These are phyloP conservation scores for Lycaena phlaeas DNA, from an alignment of 2,888 invertebrate species.

Conservation along the genomic window DNA sequence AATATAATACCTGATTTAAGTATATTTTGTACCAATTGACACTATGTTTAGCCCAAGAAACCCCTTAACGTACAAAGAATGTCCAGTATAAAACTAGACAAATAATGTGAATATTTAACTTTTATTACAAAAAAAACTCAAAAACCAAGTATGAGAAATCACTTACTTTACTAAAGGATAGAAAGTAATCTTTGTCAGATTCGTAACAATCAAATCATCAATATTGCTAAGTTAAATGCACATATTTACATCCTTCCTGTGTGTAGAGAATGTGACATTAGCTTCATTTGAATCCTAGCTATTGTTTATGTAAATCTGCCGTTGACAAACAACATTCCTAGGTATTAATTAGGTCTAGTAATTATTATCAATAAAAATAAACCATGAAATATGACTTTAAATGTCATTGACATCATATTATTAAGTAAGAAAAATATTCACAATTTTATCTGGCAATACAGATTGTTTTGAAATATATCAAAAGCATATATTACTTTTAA, in stretches of 20 bases:
- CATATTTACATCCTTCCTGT: constrained; percentile 57
- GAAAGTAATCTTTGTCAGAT: constrained; percentile 54
- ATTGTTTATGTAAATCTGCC: constrained; percentile 41
- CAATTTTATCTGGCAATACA: constrained; percentile 74
- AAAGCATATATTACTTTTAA: too few relatives aligned
- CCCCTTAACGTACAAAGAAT: constrained; percentile 67
- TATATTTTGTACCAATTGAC: constrained; percentile 59
- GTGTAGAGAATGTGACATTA: constrained; percentile 45
- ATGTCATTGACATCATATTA: constrained; percentile 66
- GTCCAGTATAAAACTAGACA: constrained; percentile 53
- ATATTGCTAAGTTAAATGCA: constrained; percentile 63
- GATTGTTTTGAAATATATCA: constrained; percentile 63
- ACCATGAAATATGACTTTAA: constrained; percentile 64
- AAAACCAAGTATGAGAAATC: constrained; percentile 46
- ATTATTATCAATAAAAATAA: constrained; percentile 62
- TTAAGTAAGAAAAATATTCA: constrained; percentile 69
- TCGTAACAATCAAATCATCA: constrained; percentile 54
- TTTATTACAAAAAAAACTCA: constrained; percentile 46
- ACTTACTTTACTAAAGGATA: constrained; percentile 56
- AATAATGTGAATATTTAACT: constrained; percentile 53
- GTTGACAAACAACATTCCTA: constrained; percentile 44
- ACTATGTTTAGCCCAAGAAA: constrained; percentile 42
- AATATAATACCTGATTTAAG: constrained; percentile 37
- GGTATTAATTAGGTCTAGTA: constrained; percentile 59
- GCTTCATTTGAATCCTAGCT: constrained; percentile 39